These are phyloP conservation scores for Neodontobutis hainanensis DNA, from an alignment of 2,113 vertebrate species.

Conservation along the genomic window DNA sequence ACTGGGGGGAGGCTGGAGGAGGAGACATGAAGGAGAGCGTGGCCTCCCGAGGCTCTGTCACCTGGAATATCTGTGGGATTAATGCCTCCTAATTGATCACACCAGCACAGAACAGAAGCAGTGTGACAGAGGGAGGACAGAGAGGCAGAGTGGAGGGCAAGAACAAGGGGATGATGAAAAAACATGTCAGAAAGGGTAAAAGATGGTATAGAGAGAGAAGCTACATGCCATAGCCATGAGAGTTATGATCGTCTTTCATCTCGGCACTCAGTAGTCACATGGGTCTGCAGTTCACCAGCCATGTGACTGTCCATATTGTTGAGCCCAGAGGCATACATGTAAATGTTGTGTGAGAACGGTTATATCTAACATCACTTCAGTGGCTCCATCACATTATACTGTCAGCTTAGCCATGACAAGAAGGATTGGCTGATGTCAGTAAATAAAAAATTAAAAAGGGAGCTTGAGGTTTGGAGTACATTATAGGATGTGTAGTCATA, in stretches of 20 bases:
- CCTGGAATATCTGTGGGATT: slow-evolving; percentile 70
- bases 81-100: slow-evolving; percentile 77
- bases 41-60: slow-evolving; percentile 70
- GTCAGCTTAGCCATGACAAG: no score
- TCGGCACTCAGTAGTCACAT: background rate
- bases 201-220: slow-evolving; percentile 15
- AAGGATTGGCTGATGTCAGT: no score
- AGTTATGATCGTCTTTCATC: background rate
- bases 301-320: background rate
- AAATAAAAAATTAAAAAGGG: no score
- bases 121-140: slow-evolving; percentile 54
- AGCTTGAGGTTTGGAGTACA: no score
- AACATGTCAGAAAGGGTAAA: slow-evolving; percentile 33
- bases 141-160: slow-evolving; percentile 45
- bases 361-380: no score
- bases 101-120: slow-evolving; percentile 56
- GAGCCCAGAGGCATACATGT: background rate
- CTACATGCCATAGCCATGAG: background rate
- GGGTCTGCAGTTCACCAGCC: background rate
- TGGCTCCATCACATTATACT: no score
- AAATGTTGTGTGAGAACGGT: no score
- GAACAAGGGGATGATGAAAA: slow-evolving; percentile 18
- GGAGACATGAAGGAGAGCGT: slow-evolving; percentile 59
- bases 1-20: slow-evolving; percentile 38
- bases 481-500: background rate